Conservation (phyloP, 2,888 invertebrate species). For the Leptinotarsa rubiginosa region DNA sequence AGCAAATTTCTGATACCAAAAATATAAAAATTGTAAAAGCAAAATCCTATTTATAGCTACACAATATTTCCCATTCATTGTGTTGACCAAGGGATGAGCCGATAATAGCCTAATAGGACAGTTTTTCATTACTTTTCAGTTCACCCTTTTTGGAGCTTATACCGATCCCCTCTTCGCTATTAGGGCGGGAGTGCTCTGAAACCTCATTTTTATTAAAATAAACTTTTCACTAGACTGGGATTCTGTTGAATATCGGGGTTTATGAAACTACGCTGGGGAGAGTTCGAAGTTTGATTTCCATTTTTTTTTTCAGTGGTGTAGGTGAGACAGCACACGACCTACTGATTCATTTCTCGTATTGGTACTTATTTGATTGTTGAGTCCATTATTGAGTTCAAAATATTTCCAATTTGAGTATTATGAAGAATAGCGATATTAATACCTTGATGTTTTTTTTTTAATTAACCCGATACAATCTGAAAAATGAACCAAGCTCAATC, state of each 20-base stretch:
- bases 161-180: conserved; percentile 7
- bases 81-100: conserved; percentile 2
- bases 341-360: too few species aligned
- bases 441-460: too few species aligned
- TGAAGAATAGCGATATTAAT: too few species aligned
- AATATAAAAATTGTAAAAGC: too few species aligned
- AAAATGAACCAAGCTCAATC: too few species aligned
- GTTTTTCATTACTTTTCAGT: conserved; percentile 22
- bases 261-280: conserved; percentile 16
- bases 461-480: too few species aligned
- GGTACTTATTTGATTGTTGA: too few species aligned
- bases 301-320: neutral
- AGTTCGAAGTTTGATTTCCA: neutral
- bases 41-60: too few species aligned
- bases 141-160: conserved; percentile 18
- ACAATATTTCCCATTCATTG: neutral
- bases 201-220: conserved; percentile 23
- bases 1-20: too few species aligned
- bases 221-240: conserved; percentile 6
- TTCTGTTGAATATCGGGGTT: conserved; percentile 17
- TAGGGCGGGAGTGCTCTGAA: neutral
- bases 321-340: neutral
- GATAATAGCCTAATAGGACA: neutral
- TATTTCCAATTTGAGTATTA: too few species aligned
- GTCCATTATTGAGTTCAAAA: too few species aligned